A percentile compares a stretch with the other conserved stretches of the same genome.
Conservation (phyloP, 2,797 vertebrate species). For the Distichodus sexfasciatus region DNA sequence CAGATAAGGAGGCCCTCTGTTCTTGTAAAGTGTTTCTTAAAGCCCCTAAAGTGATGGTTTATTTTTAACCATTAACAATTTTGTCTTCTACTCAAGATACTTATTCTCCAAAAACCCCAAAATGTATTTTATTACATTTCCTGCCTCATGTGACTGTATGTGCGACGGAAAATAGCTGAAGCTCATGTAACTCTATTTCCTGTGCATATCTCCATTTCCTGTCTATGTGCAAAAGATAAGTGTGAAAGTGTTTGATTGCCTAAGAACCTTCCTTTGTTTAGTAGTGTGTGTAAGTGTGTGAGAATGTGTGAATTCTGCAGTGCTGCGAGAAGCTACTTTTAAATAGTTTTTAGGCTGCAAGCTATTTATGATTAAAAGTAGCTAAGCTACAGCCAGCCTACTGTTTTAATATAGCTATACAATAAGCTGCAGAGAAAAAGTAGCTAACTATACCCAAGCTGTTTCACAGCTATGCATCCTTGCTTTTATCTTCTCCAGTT, state of each 20-base stretch:
- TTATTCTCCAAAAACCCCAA: conserved; percentile 1
- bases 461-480: no score
- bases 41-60: not conserved
- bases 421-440: no score
- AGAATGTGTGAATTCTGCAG: not conserved
- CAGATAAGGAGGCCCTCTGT: no score
- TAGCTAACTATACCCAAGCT: no score
- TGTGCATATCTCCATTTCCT: conserved; percentile 11
- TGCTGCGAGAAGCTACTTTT: no score
- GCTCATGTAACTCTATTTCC: not conserved
- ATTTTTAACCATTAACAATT: not conserved
- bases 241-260: conserved; percentile 4
- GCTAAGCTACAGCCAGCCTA: no score
- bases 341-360: not conserved
- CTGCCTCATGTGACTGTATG: not conserved
- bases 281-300: no score
- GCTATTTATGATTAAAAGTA: no score
- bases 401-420: no score
- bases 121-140: no score
- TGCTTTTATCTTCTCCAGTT: no score
- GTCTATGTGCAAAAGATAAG: not conserved
- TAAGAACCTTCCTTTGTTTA: conserved; percentile 21
- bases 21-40: not conserved
- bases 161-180: not conserved
- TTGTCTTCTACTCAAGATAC: conserved; percentile 5